A percentile compares a stretch with the other conserved stretches of the same genome.
phyloP scores from a whole-genome alignment of 2,797 vertebrate species.

The Pseudochaenichthys georgianus region DNA sequence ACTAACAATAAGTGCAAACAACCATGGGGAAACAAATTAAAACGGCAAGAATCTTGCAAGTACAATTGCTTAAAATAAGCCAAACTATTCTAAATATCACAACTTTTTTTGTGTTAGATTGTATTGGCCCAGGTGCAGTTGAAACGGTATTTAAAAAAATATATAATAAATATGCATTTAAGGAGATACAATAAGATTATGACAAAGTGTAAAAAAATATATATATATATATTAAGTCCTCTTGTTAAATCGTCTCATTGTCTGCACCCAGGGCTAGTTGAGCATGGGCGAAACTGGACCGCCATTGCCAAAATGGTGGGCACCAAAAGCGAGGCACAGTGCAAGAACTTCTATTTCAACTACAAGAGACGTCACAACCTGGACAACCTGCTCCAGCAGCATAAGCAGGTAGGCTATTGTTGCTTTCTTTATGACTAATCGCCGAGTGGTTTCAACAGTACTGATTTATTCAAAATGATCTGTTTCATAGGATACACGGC shows the following conservation, averaged over 20 bases:
- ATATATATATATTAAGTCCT: not conserved
- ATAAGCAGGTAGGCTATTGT: constrained; percentile 88
- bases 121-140: too few relatives aligned
- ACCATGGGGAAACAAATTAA: too few relatives aligned
- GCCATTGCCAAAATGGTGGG: constrained; percentile 99
- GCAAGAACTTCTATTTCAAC: constrained; percentile 99
- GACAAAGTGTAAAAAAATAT: too few relatives aligned
- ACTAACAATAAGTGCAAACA: too few relatives aligned
- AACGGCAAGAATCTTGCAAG: too few relatives aligned
- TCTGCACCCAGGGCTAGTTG: constrained; percentile 89
- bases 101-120: too few relatives aligned
- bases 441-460: constrained; percentile 10
- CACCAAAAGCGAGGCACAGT: constrained; percentile 98
- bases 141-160: too few relatives aligned
- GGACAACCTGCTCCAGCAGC: constrained; percentile 96
- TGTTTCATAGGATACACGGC: constrained; percentile 87
- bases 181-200: too few relatives aligned
- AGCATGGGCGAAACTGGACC: constrained; percentile 98
- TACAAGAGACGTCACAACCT: constrained; percentile 98
- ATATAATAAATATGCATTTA: too few relatives aligned
- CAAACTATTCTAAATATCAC: too few relatives aligned
- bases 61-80: too few relatives aligned
- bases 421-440: constrained; percentile 32
- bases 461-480: not conserved
- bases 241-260: constrained; percentile 3